These are phyloP conservation scores for Actinostola sp. DNA, from an alignment of 92 coral and sea anemone species.

Conservation along the genomic window DNA sequence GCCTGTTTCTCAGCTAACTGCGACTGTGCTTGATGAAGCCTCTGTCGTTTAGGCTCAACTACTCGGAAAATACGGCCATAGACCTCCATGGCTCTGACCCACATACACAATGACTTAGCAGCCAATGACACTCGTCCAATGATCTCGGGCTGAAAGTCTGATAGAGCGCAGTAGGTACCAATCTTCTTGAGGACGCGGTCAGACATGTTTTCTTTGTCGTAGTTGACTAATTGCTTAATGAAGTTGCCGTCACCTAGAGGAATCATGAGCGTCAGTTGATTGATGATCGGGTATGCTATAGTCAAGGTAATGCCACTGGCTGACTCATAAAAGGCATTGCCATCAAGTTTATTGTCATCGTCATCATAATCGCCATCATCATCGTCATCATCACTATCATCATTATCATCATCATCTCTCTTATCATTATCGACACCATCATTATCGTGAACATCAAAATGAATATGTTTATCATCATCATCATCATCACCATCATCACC, in stretches of 20 bases:
- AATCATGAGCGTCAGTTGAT: too few relatives aligned
- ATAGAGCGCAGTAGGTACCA: conserved; percentile 93
- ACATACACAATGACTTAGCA: conserved; percentile 97
- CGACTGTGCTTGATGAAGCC: conserved; percentile 88
- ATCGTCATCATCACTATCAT: too few relatives aligned
- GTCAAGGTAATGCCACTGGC: too few relatives aligned
- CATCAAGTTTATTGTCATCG: too few relatives aligned
- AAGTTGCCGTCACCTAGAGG: conserved; percentile 91
- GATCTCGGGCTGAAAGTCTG: conserved; percentile 98
- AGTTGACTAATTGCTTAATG: conserved; percentile 95
- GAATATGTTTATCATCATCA: too few relatives aligned
- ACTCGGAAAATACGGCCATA: conserved; percentile 96
- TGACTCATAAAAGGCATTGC: too few relatives aligned
- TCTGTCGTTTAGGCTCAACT: conserved; percentile 97
- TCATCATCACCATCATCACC: too few relatives aligned
- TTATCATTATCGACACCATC: too few relatives aligned
- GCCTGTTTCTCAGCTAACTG: conserved; percentile 98
- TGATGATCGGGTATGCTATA: too few relatives aligned
- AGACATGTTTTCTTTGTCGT: conserved; percentile 98
- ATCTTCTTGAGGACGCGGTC: conserved; percentile 96
- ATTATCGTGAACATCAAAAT: too few relatives aligned
- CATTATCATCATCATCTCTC: too few relatives aligned
- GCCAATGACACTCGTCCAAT: conserved; percentile 99
- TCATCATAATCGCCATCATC: too few relatives aligned
- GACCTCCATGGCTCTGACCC: conserved; percentile 99